These are phyloP conservation scores for Drosophila bocqueti DNA, from an alignment of 1,140 invertebrate species.

Conservation along the genomic window DNA sequence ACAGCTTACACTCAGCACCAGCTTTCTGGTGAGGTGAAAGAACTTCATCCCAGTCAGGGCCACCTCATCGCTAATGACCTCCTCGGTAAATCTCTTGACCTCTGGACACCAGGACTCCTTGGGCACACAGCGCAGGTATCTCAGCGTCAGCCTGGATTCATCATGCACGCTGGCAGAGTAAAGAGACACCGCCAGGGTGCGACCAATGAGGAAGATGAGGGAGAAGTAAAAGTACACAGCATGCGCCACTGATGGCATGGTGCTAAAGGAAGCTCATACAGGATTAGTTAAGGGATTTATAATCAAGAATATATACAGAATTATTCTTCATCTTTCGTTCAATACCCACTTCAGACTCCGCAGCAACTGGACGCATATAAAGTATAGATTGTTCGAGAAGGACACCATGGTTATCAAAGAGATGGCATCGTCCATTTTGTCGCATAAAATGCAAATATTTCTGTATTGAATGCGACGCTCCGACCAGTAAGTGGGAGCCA, in stretches of 20 bases:
- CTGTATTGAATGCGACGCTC: constrained; percentile 78
- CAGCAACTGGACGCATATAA: constrained; percentile 81
- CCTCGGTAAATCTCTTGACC: constrained; percentile 87
- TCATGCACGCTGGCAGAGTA: constrained; percentile 88
- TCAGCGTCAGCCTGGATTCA: constrained; percentile 87
- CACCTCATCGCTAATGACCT: constrained; percentile 87
- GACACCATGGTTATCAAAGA: constrained; percentile 81
- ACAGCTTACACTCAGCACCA: constrained; percentile 86
- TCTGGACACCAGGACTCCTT: constrained; percentile 87
- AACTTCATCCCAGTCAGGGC: constrained; percentile 88
- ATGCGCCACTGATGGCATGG: constrained; percentile 78
- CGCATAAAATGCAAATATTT: constrained; percentile 77
- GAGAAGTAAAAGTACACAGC: constrained; percentile 88
- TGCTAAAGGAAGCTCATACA: constrained; percentile 37
- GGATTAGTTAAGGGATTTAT: neutral
- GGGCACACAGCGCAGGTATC: constrained; percentile 87
- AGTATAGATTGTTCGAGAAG: constrained; percentile 84
- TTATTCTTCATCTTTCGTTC: neutral
- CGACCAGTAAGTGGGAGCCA: constrained; percentile 71
- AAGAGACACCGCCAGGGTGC: constrained; percentile 87
- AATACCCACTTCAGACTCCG: constrained; percentile 74
- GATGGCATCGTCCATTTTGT: constrained; percentile 76
- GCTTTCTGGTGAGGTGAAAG: constrained; percentile 88
- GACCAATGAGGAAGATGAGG: constrained; percentile 87
- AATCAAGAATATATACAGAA: neutral